Evolutionary conservation across 1,140 invertebrate species (phyloP).

Genomic region (Macrobrachium rosenbergii): DNA sequence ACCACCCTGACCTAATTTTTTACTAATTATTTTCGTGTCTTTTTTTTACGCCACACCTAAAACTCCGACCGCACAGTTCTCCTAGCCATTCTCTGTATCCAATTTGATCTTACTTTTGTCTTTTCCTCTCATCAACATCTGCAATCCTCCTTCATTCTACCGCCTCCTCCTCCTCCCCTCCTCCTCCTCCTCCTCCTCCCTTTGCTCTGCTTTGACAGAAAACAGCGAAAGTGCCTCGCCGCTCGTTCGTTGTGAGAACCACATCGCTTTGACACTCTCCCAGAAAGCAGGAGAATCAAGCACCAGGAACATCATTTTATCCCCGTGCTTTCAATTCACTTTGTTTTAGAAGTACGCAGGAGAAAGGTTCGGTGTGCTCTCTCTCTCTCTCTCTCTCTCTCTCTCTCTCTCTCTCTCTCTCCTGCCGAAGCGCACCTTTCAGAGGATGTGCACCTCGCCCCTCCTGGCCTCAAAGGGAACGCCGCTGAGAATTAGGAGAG

Average conservation of each 20-base stretch:
- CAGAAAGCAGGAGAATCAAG: too few species aligned
- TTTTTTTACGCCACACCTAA: neutral
- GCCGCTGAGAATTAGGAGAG: too few species aligned
- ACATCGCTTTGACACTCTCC: too few species aligned
- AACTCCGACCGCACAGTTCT: neutral
- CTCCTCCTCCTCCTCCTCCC: neutral
- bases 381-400: too few species aligned
- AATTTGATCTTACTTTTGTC: neutral
- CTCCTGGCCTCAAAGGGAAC: too few species aligned
- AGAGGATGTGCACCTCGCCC: neutral
- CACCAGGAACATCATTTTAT: too few species aligned
- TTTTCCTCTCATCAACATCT: neutral
- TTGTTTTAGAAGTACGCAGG: too few species aligned
- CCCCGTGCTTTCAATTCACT: too few species aligned
- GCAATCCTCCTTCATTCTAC: neutral
- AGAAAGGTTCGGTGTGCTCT: too few species aligned
- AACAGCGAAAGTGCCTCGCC: too few species aligned
- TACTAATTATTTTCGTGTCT: neutral
- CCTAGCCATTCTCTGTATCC: neutral
- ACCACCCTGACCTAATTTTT: too few species aligned
- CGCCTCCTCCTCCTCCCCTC: neutral
- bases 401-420: conserved; percentile 5
- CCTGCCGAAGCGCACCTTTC: neutral
- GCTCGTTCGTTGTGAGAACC: too few species aligned
- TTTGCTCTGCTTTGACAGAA: neutral